Evolutionary conservation across 2,113 vertebrate genomes (phyloP), one percentile per base, ranked within the genome.

Genomic region (Narcine bancroftii): DNA sequence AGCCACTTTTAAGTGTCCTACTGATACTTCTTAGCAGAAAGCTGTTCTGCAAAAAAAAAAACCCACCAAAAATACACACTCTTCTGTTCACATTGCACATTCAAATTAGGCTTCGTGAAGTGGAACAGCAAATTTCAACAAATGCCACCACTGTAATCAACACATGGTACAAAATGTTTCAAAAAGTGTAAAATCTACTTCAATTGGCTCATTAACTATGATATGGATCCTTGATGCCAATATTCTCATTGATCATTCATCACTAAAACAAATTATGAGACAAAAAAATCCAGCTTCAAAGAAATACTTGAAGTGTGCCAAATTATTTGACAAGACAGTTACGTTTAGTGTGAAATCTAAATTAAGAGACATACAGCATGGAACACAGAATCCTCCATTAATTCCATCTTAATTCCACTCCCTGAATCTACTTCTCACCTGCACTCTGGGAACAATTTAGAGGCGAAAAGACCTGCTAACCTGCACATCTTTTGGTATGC

Each of bases 21-120:
- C 6, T 91, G 89, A 91, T 47, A 21, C 47, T 66, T 91, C 45
- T 91, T 71, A 91, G 65, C 63, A 69, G 42, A 47, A 91, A 89
- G 65, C 65, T 63, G 60, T 42, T 69, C 24, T 60, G 33, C 50
- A 60, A 53, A 81, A n/a, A n/a, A n/a, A n/a, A n/a, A n/a, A n/a
- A n/a, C n/a, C n/a, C n/a, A 75, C 13, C 7, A 72, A 53, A 60
- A 0, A 15, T 11, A 36, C 15, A 60, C 81, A 0, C n/a, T 87
- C 81, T 60, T 53, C 81, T 39, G 65, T 39, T 13, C 69, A 66
- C 36, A 45, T 29, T 39, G 13, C 63, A 71, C 66, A 39, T 71
- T 42, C 89, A 45, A 39, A 71, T 42, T 91, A 69, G 13, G 10
- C 17, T 69, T 69, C 45, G 33, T 2, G 39, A 69, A 71, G 65